phyloP scores from a whole-genome alignment of 1,140 invertebrate species.

The Aphaenogaster ashmeadi region DNA sequence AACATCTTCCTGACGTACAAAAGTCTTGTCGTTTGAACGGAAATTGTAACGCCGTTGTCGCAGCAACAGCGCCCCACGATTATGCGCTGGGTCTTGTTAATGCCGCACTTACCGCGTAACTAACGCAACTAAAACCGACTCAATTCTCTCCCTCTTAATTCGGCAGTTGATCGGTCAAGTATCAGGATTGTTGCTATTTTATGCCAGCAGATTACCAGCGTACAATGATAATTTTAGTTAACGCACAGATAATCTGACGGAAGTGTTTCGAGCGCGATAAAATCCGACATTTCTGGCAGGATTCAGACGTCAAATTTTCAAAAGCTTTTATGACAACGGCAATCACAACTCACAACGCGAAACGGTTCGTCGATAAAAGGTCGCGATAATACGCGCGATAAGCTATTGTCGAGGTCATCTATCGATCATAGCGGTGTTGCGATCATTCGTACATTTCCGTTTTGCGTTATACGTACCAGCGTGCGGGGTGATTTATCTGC shows the following conservation, averaged over 20 bases:
- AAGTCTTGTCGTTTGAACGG: conserved; percentile 64
- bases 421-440: conserved; percentile 70
- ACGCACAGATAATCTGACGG: conserved; percentile 19
- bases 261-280: conserved; percentile 9
- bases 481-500: conserved; percentile 76
- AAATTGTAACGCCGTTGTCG: conserved; percentile 51
- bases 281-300: conserved; percentile 29
- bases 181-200: neutral
- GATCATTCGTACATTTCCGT: conserved; percentile 72
- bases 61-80: conserved; percentile 3
- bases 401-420: conserved; percentile 42
- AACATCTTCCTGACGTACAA: conserved; percentile 78
- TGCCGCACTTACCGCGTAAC: neutral
- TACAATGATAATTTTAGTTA: conserved; percentile 14
- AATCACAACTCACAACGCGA: neutral
- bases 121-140: conserved; percentile 20
- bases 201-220: neutral
- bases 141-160: neutral
- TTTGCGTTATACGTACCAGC: conserved; percentile 47
- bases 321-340: neutral
- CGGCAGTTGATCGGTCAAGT: neutral
- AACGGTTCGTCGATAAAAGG: conserved; percentile 1
- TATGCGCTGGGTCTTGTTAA: conserved; percentile 45
- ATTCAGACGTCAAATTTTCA: conserved; percentile 34
- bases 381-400: conserved; percentile 3